Percentiles rank a stretch among this genome's conserved stretches.
phyloP scores from a whole-genome alignment of 2,888 invertebrate species.

The Acleris laterana region DNA sequence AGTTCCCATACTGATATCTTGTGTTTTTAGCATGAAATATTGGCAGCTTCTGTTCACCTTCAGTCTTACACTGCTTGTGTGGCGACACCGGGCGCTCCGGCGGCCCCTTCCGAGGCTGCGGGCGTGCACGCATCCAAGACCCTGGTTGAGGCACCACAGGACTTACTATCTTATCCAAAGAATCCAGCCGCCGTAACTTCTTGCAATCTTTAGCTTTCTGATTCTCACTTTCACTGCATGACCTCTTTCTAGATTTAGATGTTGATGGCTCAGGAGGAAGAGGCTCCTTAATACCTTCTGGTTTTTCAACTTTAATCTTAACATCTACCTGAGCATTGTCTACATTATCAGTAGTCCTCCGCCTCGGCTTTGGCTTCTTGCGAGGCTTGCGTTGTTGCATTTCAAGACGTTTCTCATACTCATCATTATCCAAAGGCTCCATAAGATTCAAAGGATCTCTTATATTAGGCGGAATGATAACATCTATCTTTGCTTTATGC shows the following conservation, averaged over 20 bases:
- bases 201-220: conserved; percentile 80
- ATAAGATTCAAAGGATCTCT: conserved; percentile 95
- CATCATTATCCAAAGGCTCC: conserved; percentile 91
- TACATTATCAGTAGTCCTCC: conserved; percentile 75
- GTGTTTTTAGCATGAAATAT: conserved; percentile 90
- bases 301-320: conserved; percentile 49
- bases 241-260: conserved; percentile 75
- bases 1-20: conserved; percentile 97
- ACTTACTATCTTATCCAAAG: conserved; percentile 95
- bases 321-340: conserved; percentile 58
- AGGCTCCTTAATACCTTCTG: conserved; percentile 68
- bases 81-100: conserved; percentile 80
- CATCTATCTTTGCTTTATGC: conserved; percentile 92
- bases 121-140: conserved; percentile 88
- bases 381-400: conserved; percentile 89
- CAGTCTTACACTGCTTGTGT: conserved; percentile 64
- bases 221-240: conserved; percentile 83
- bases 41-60: conserved; percentile 80
- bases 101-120: conserved; percentile 64
- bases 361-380: conserved; percentile 86
- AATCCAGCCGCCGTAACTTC: conserved; percentile 88
- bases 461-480: conserved; percentile 96
- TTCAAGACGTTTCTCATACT: conserved; percentile 90
- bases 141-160: conserved; percentile 96
- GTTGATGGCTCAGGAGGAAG: conserved; percentile 70